These are phyloP conservation scores for Sylvilagus floridanus DNA, from an alignment of 2,797 vertebrate species.

Conservation along the genomic window DNA sequence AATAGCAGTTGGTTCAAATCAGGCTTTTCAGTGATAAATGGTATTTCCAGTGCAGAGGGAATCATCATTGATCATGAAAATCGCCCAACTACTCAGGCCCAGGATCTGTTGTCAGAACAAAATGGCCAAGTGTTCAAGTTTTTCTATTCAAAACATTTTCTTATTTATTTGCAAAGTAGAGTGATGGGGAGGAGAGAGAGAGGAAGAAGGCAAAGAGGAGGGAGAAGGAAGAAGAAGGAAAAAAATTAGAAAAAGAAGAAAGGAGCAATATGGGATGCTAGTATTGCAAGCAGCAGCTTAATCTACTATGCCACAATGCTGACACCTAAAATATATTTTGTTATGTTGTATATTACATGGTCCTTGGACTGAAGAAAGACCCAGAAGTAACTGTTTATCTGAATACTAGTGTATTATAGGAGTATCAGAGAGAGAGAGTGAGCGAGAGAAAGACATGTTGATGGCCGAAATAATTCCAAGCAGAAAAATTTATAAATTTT, in stretches of 20 bases:
- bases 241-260: too few relatives aligned
- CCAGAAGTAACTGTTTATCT: neutral
- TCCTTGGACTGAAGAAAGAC: neutral
- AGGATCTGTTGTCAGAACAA: neutral
- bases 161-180: too few relatives aligned
- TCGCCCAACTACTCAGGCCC: neutral
- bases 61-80: neutral
- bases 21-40: constrained; percentile 31
- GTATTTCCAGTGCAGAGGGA: neutral
- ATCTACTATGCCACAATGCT: too few relatives aligned
- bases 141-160: neutral
- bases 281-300: too few relatives aligned
- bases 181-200: too few relatives aligned
- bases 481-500: neutral
- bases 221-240: too few relatives aligned
- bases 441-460: too few relatives aligned
- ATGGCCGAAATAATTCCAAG: neutral
- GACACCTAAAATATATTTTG: neutral
- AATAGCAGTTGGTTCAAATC: neutral
- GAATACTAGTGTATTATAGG: neutral
- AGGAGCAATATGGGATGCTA: too few relatives aligned
- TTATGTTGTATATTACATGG: neutral
- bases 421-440: neutral
- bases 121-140: neutral
- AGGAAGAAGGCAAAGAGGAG: too few relatives aligned